Percentiles rank a stretch among this genome's conserved stretches.
These are phyloP conservation scores for Chelon labrosus DNA, from an alignment of 2,797 vertebrate species.

Conservation along the genomic window DNA sequence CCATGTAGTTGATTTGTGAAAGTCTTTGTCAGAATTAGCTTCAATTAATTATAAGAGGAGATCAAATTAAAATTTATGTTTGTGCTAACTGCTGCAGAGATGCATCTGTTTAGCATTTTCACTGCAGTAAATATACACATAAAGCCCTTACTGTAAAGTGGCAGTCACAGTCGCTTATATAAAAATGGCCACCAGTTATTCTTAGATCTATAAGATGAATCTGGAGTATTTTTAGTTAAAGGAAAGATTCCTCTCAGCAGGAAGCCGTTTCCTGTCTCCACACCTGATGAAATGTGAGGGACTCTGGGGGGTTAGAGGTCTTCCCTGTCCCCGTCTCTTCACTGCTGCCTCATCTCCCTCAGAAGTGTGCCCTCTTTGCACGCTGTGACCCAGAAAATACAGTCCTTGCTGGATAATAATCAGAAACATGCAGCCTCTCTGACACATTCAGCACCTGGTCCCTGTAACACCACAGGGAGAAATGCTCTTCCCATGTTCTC, in stretches of 20 bases:
- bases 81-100: not conserved
- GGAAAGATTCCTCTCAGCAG: slow-evolving; percentile 27
- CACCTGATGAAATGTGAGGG: slow-evolving; percentile 44
- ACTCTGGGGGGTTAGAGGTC: slow-evolving; percentile 34
- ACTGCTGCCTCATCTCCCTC: slow-evolving; percentile 47
- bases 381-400: slow-evolving; percentile 81
- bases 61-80: no score
- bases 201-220: slow-evolving; percentile 19
- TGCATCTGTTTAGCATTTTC: not conserved
- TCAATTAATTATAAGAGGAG: no score
- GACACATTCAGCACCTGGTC: slow-evolving; percentile 80
- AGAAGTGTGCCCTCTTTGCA: slow-evolving; percentile 73
- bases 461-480: slow-evolving; percentile 63
- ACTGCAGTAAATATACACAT: not conserved
- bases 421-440: slow-evolving; percentile 69
- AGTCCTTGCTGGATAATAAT: slow-evolving; percentile 73
- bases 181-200: slow-evolving; percentile 12
- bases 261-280: slow-evolving; percentile 35
- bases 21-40: no score
- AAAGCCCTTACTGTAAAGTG: not conserved
- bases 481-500: slow-evolving; percentile 39
- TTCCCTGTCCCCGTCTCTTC: slow-evolving; percentile 45
- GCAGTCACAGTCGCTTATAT: not conserved
- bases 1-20: no score
- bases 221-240: slow-evolving; percentile 34